Evolutionary conservation across 2,113 vertebrate species (phyloP).

Genomic region (Lepus europaeus): DNA sequence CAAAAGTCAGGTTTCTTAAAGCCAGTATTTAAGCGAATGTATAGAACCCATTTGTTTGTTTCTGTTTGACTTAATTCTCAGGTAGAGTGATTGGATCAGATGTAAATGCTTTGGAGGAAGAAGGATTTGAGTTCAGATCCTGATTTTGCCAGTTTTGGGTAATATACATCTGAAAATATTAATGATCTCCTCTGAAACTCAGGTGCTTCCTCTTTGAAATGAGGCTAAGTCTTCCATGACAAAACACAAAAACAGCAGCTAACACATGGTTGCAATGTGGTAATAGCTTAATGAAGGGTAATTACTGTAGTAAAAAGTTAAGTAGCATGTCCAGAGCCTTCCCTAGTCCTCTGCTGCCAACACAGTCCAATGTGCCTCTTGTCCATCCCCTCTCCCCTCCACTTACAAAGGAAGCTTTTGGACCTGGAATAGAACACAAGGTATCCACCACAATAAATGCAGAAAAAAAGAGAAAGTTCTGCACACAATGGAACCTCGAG

Average conservation of each 20-base stretch:
- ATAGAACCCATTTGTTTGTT: neutral
- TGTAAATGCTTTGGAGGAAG: neutral
- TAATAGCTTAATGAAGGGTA: neutral
- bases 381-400: too few species aligned
- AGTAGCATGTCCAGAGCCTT: neutral
- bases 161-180: neutral
- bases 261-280: neutral
- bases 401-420: neutral
- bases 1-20: neutral
- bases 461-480: neutral
- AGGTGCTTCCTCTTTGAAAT: neutral
- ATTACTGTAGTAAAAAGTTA: neutral
- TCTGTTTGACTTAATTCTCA: slow-evolving; percentile 11
- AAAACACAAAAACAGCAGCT: neutral
- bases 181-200: neutral
- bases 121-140: neutral
- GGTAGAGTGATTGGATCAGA: neutral
- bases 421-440: neutral
- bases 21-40: neutral
- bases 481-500: neutral
- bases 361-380: neutral
- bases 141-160: neutral
- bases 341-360: neutral
- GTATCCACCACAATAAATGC: neutral
- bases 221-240: neutral